phyloP scores from a whole-genome alignment of 2,888 invertebrate species.

The Drosophila borborema region DNA sequence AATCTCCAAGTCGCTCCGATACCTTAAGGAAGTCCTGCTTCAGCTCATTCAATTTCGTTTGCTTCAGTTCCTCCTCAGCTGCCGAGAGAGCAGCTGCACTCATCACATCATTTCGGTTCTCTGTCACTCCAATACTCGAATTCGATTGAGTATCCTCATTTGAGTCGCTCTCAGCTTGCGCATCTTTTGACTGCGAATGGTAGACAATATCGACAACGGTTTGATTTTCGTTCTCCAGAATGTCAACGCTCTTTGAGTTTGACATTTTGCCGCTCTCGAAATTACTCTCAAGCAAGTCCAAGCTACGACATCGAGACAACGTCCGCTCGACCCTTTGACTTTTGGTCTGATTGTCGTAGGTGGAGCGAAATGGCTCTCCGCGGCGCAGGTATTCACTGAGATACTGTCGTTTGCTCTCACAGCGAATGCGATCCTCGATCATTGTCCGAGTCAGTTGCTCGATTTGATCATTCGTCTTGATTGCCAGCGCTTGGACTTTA shows the following conservation, averaged over 20 bases:
- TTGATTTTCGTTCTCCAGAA: slow-evolving; percentile 80
- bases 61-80: slow-evolving; percentile 39
- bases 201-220: slow-evolving; percentile 68
- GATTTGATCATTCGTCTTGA: slow-evolving; percentile 90
- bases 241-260: slow-evolving; percentile 86
- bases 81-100: slow-evolving; percentile 1
- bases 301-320: slow-evolving; percentile 89
- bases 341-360: slow-evolving; percentile 85
- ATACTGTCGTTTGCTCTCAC: slow-evolving; percentile 88
- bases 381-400: slow-evolving; percentile 90
- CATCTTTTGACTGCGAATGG: slow-evolving; percentile 33
- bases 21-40: slow-evolving; percentile 79
- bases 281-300: slow-evolving; percentile 87
- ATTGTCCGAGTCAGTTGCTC: slow-evolving; percentile 87
- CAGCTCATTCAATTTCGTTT: slow-evolving; percentile 69
- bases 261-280: slow-evolving; percentile 69
- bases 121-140: slow-evolving; percentile 26
- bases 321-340: slow-evolving; percentile 86
- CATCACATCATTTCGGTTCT: slow-evolving; percentile 10
- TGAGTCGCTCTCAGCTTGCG: slow-evolving; percentile 44
- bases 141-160: slow-evolving; percentile 56
- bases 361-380: slow-evolving; percentile 88
- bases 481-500: slow-evolving; percentile 92
- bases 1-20: slow-evolving; percentile 80
- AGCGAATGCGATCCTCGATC: slow-evolving; percentile 82